Base-by-base conservation (phyloP, 2,113 vertebrate genomes). In the Arizona elegans region DNA sequence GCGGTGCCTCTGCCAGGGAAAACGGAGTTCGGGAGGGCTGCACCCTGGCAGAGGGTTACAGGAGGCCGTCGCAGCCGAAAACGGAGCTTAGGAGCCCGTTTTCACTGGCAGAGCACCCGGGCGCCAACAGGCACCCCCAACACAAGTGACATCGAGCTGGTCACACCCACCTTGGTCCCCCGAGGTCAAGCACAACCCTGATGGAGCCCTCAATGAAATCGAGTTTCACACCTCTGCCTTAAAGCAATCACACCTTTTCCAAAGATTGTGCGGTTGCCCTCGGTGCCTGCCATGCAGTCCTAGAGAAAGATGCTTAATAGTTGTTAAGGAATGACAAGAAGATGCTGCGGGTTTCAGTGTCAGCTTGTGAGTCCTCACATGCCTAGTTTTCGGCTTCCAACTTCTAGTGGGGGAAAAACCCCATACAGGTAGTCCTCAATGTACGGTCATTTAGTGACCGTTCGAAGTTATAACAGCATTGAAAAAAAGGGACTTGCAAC, bases 361-460 rank as follows among this genome's bases (percentile, higher is more conserved):
- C 6, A 0, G n/a, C n/a, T 75, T 75, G 70, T 19, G 11, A 1
- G 0, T n/a, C 26, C 62, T 65, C n/a, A 65, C 26, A 26, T 65
- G 3, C 59, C 62, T 65, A 65, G 58, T 75, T 75, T 17, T 7
- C 33, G 15, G n/a, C 70, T 75, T 33, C n/a, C 70, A 75, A 8
- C 15, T 75, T 13, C 2, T 15, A 0, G n/a, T 13, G 11, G 9
- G 13, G 26, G 26, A 1, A 5, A 8, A 13, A 59, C 0, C 26
- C 26, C 62, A 29, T n/a, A n/a, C 4, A 65, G 11, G 26, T 65
- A 65, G 29, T n/a, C 26, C 62, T 65, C 26, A 8, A 13, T 11
- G 29, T 65, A 65, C 1, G 1, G 26, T 65, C 62, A 65, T 29
- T 65, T 65, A n/a, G 0, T 65, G 26, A n/a, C 62, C 62, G 0